Base-by-base conservation (phyloP, 2,113 vertebrate genomes). In the Martes martes region DNA sequence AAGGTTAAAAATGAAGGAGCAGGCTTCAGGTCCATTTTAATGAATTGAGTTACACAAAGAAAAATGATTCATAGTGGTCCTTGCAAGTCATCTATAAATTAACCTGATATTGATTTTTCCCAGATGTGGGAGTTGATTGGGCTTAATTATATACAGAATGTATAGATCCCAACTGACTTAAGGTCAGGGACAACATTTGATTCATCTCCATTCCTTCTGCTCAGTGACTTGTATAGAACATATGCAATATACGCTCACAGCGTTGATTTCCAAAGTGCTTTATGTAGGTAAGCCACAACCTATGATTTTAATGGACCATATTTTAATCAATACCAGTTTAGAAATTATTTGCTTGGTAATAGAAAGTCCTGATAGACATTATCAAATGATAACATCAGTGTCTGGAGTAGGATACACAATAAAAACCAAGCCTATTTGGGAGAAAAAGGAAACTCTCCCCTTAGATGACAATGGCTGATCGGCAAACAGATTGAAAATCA, bases 401-500 rank as follows among this genome's bases (percentile, higher is more conserved):
- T 21, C 71, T 78, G 26, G 71, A 71, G 26, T 55, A 55, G 13
- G 47, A 81, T 23, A 65, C 14, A 67, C 6, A 89, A 63, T 23
- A 16, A 76, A 88, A 82, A 69, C 14, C 61, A 61, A 69, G n/a
- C 8, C 39, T 69, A 24, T 33, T 39, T 5, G 13, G 19, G 88
- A 19, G 80, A 89, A 83, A 69, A 69, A 79, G 21, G 23, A 23
- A 47, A 24, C 7, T 59, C 23, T 89, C 16, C 1, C 39, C 36
- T 83, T 80, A 4, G 1, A 24, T 65, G 50, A 69, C 11, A 91
- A 81, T 1, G 23, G 50, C 36, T 84, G 76, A 73, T 85, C 50
- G 59, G 21, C n/a, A 61, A 84, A 11, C 9, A 96, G 71, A 95
- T 73, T 36, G 91, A 97, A 92, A 96, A 96, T 94, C 45, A 52